phyloP scores from a whole-genome alignment of 2,113 vertebrate species.

The Phaethon lepturus region DNA sequence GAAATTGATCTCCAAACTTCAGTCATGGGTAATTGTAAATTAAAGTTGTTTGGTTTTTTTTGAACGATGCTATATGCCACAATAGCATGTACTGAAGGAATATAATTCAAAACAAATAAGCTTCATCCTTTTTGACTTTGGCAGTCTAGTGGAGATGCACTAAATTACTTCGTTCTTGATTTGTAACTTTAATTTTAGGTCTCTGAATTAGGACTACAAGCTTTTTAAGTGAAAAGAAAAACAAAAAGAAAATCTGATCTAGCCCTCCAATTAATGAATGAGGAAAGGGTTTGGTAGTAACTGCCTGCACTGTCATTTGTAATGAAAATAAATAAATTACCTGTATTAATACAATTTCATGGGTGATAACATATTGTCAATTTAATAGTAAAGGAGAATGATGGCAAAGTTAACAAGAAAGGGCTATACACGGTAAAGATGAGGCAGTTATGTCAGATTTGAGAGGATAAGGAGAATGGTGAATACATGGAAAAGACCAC shows the following conservation, averaged over 20 bases:
- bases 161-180: background rate
- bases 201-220: background rate
- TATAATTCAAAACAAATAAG: background rate
- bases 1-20: background rate
- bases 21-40: background rate
- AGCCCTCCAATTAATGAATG: accelerated
- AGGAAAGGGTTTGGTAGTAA: background rate
- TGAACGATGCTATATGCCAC: background rate
- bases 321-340: background rate
- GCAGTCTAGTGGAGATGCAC: background rate
- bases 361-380: background rate
- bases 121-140: background rate
- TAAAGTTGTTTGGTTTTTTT: background rate
- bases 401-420: background rate
- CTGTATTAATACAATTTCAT: background rate
- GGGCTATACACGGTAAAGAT: background rate
- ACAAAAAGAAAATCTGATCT: background rate
- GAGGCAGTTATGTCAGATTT: background rate
- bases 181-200: background rate
- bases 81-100: background rate
- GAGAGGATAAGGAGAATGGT: background rate
- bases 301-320: background rate
- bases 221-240: background rate
- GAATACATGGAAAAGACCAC: background rate
- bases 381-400: background rate